Percentiles rank a stretch among this genome's conserved stretches.
phyloP scores from a whole-genome alignment of 2,797 vertebrate species.

The Rhynchotus rufescens region DNA sequence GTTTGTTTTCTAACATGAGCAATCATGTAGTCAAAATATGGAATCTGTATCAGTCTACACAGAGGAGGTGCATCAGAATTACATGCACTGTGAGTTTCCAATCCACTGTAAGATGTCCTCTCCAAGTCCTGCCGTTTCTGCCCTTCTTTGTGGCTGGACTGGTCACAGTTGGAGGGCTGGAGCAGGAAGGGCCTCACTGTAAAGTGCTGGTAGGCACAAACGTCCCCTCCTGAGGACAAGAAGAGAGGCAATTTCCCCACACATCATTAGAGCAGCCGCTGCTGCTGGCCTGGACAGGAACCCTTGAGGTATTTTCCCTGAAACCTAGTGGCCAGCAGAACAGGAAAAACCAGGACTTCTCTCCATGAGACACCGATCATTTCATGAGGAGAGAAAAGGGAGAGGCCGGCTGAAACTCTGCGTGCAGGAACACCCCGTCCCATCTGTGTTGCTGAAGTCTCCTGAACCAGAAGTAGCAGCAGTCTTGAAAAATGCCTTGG shows the following conservation, averaged over 20 bases:
- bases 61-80: neutral
- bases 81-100: neutral
- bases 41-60: neutral
- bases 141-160: neutral
- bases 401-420: neutral
- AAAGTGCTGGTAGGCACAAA: neutral
- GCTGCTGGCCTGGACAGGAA: neutral
- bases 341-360: slow-evolving; percentile 32
- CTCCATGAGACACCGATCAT: neutral
- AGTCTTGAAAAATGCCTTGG: neutral
- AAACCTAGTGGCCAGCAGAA: neutral
- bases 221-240: neutral
- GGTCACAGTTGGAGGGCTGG: neutral
- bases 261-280: neutral
- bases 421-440: accelerated
- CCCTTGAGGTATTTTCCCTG: slow-evolving; percentile 14
- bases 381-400: neutral
- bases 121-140: neutral
- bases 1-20: neutral
- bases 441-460: neutral
- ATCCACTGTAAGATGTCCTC: neutral
- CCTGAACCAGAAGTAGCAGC: neutral
- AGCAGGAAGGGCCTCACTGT: neutral
- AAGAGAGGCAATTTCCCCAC: neutral
- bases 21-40: neutral